These are phyloP conservation scores for Macaria notata DNA, from an alignment of 2,888 invertebrate genomes.

Conservation along the genomic window DNA sequence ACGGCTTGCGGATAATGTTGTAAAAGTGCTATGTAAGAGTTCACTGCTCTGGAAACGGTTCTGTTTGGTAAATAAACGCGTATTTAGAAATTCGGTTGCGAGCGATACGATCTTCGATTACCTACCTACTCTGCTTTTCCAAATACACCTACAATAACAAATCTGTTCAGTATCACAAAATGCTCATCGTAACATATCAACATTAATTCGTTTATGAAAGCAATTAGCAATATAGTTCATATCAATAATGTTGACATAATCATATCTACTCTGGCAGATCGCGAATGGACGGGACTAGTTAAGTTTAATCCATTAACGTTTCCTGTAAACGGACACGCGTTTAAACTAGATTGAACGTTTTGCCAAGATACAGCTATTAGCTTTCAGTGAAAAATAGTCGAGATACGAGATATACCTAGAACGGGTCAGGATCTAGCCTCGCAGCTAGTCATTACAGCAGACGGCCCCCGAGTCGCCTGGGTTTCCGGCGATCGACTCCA, in stretches of 20 bases:
- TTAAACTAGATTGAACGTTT: slow-evolving; percentile 50
- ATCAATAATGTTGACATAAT: too few species aligned
- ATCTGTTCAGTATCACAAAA: background rate
- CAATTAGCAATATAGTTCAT: too few species aligned
- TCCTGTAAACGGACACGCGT: slow-evolving; percentile 46
- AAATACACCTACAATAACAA: slow-evolving; percentile 8
- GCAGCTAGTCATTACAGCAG: slow-evolving; percentile 47
- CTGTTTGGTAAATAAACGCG: slow-evolving; percentile 13
- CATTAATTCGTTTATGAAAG: too few species aligned
- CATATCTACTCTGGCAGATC: background rate
- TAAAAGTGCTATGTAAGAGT: slow-evolving; percentile 17
- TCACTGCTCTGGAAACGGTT: slow-evolving; percentile 26
- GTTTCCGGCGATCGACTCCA: slow-evolving; percentile 60
- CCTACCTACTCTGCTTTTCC: slow-evolving; percentile 7
- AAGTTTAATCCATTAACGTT: slow-evolving; percentile 49
- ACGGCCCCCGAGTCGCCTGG: slow-evolving; percentile 42
- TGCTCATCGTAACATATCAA: too few species aligned
- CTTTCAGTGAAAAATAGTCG: slow-evolving; percentile 42
- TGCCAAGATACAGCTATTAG: slow-evolving; percentile 39
- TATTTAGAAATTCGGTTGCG: slow-evolving; percentile 9
- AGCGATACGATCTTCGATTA: slow-evolving; percentile 15
- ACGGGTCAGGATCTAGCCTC: slow-evolving; percentile 41
- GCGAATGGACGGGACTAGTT: background rate
- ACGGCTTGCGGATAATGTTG: slow-evolving; percentile 22
- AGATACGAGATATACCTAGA: slow-evolving; percentile 38